Base-by-base conservation (phyloP, 2,113 vertebrate genomes). In the Myxocyprinus asiaticus region DNA sequence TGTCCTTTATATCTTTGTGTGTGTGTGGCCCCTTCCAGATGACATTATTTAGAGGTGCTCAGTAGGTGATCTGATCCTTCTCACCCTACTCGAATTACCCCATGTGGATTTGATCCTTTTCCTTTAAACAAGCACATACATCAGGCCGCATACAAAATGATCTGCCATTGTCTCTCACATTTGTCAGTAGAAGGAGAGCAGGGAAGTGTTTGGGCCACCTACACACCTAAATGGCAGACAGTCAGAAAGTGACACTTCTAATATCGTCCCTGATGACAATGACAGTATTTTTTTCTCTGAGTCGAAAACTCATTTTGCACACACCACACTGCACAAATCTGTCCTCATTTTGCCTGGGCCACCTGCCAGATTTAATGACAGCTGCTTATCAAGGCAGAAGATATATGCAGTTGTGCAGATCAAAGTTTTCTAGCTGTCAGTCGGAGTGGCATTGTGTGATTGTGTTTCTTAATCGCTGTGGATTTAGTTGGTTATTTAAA, bases 81-180 rank as follows among this genome's bases (percentile, higher is more conserved):
- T 74, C 48, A 64, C 61, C 81, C 65, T 7, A 70, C 53, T 65
- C 33, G 12, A 59, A 81, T 77, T 81, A 78, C 67, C 74, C 76
- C 82, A 43, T 58, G 79, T 74, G 76, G 77, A 75, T 68, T 69
- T 82, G 77, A 80, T 81, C 47, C 22, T 79, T 78, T 66, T 42
- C 47, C 17, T 79, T 79, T 76, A 56, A 42, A 76, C 71, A 64
- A 67, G 68, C 74, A 68, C 62, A 64, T 61, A 67, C 67, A 78
- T 75, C 55, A 77, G 70, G 56, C 65, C 65, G 14, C 17, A 3
- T 42, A 48, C 45, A 71, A 76, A 74, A 84, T 70, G 79, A 70
- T 77, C 77, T 74, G 65, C 83, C 69, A 59, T 82, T 83, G 78
- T 82, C 68, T 70, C 17, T 17, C 73, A 81, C 75, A 82, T 88